These are phyloP conservation scores for Drosophila multiciliata DNA, from an alignment of 2,888 invertebrate species.

Conservation along the genomic window DNA sequence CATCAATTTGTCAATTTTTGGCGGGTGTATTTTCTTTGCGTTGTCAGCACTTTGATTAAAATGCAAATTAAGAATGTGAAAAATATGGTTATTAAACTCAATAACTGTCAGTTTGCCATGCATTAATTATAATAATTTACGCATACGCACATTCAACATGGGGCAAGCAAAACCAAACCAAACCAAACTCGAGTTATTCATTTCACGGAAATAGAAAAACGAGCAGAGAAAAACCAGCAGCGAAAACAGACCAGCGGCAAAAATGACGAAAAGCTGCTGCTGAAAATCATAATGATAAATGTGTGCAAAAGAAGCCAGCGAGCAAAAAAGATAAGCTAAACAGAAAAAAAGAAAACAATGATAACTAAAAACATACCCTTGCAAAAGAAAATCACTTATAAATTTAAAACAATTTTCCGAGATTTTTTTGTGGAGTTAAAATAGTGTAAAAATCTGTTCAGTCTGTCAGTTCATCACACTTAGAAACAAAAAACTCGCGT, in stretches of 20 bases:
- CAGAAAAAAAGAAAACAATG: neutral
- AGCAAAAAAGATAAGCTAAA: slow-evolving; percentile 4
- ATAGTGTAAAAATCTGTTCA: neutral
- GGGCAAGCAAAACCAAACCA: slow-evolving; percentile 22
- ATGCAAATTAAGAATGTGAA: slow-evolving; percentile 56
- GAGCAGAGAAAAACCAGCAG: slow-evolving; percentile 17
- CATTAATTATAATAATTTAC: slow-evolving; percentile 75
- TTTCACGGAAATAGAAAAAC: slow-evolving; percentile 62
- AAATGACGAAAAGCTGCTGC: slow-evolving; percentile 34
- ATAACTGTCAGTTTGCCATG: slow-evolving; percentile 68
- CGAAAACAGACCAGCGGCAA: slow-evolving; percentile 5
- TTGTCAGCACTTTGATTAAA: slow-evolving; percentile 59
- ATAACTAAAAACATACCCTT: neutral
- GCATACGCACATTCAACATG: slow-evolving; percentile 46
- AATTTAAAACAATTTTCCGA: neutral
- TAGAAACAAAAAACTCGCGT: too few relatives aligned
- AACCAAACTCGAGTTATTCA: slow-evolving; percentile 25
- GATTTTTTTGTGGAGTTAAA: neutral
- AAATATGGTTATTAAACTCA: slow-evolving; percentile 64
- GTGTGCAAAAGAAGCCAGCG: slow-evolving; percentile 23
- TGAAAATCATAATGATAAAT: slow-evolving; percentile 76
- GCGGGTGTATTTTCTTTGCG: slow-evolving; percentile 34
- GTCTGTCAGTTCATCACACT: too few relatives aligned
- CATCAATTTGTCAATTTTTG: slow-evolving; percentile 15
- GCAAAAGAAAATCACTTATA: neutral